Percentiles rank a stretch among this genome's conserved stretches.
phyloP scores from a whole-genome alignment of 2,888 invertebrate species.

The Lysandra bellargus region DNA sequence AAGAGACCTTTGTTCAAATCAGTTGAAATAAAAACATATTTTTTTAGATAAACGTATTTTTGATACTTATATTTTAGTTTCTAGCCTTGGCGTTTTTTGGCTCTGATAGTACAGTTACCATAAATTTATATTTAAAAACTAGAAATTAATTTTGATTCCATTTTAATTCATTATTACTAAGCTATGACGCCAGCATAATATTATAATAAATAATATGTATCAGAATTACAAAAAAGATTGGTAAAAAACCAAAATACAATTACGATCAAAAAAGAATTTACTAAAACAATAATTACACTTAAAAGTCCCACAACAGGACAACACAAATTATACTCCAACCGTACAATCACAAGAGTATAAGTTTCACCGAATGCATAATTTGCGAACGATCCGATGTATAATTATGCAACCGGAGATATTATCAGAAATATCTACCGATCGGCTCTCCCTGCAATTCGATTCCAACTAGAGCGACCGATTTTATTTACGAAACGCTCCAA shows the following conservation, averaged over 20 bases:
- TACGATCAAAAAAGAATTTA: neutral
- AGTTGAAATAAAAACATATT: neutral
- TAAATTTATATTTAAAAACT: too few species aligned
- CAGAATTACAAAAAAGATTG: neutral
- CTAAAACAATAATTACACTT: neutral
- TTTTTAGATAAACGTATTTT: neutral
- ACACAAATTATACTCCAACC: constrained; percentile 20
- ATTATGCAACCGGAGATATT: constrained; percentile 69
- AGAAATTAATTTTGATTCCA: too few species aligned
- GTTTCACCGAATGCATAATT: constrained; percentile 59
- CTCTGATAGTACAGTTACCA: too few species aligned
- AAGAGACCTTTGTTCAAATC: neutral
- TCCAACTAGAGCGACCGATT: constrained; percentile 73
- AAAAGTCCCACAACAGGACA: neutral
- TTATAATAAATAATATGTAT: neutral
- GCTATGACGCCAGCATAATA: neutral
- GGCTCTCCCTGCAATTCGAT: constrained; percentile 61
- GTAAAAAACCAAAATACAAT: neutral
- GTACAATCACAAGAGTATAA: constrained; percentile 39
- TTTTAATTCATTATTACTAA: too few species aligned
- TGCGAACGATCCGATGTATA: constrained; percentile 53
- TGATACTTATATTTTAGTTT: too few species aligned
- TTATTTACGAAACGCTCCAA: constrained; percentile 77
- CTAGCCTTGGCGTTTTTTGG: neutral
- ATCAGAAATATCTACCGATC: constrained; percentile 54